A percentile compares a stretch with the other conserved stretches of the same genome.
Evolutionary conservation across 2,113 vertebrate species (phyloP).

Genomic region (Xiphophorus couchianus): DNA sequence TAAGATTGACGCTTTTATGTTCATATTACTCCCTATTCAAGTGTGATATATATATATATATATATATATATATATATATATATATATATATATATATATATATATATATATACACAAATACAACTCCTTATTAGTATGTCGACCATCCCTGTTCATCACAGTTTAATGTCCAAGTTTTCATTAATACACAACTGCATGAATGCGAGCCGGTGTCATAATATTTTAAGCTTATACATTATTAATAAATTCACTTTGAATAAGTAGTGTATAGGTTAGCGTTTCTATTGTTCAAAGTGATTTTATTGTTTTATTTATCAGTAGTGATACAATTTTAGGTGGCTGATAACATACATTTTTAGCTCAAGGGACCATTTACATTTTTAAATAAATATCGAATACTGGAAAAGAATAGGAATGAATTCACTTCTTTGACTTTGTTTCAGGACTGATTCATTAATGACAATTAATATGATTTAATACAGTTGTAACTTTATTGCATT

Average conservation of each 20-base stretch:
- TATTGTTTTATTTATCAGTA: no score
- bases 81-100: no score
- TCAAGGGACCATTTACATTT: neutral
- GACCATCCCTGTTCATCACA: neutral
- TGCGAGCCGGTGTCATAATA: no score
- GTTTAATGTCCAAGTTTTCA: no score
- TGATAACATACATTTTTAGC: no score
- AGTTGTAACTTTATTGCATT: neutral
- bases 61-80: no score
- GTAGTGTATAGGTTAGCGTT: no score
- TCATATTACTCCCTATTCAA: conserved; percentile 4
- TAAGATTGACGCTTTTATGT: conserved; percentile 13
- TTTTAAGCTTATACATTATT: no score
- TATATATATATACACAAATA: neutral
- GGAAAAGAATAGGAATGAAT: neutral
- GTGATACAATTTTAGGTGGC: no score
- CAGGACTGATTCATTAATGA: neutral
- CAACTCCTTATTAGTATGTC: neutral
- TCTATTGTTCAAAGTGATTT: no score
- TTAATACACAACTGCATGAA: neutral
- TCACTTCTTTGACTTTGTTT: neutral
- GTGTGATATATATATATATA: neutral
- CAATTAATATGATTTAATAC: neutral
- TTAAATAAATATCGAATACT: neutral
- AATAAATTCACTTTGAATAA: no score